These are phyloP conservation scores for Zeuzera pyrina DNA, from an alignment of 2,888 invertebrate genomes.

Conservation along the genomic window DNA sequence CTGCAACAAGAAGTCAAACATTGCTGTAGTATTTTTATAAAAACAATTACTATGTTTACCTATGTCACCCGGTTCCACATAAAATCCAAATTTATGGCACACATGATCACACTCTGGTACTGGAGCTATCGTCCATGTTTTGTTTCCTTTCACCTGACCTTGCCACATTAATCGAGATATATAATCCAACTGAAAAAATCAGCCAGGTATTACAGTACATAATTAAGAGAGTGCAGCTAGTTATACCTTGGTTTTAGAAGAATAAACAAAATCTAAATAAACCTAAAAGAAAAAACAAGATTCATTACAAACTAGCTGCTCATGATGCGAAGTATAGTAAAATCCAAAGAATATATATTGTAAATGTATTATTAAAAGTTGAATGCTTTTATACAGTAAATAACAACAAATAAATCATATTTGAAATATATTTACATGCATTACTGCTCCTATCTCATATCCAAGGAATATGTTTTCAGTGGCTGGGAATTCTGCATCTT, in stretches of 20 bases:
- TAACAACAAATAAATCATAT: no score
- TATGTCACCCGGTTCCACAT: slow-evolving; percentile 89
- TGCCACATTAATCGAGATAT: slow-evolving; percentile 95
- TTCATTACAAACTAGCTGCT: neutral
- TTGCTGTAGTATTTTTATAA: no score
- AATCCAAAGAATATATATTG: no score
- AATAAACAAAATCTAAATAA: neutral
- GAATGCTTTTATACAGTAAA: no score
- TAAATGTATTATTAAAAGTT: no score
- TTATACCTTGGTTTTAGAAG: neutral
- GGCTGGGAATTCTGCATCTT: slow-evolving; percentile 89
- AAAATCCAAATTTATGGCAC: slow-evolving; percentile 82
- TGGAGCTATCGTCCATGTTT: slow-evolving; percentile 88
- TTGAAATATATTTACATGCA: slow-evolving; percentile 87
- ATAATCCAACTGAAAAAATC: slow-evolving; percentile 83
- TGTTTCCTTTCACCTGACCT: slow-evolving; percentile 89
- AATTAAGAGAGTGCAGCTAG: neutral
- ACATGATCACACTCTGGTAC: slow-evolving; percentile 89
- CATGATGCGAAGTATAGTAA: no score
- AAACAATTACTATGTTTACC: no score
- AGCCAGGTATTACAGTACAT: slow-evolving; percentile 1
- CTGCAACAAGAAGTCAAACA: no score
- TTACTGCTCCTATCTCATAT: slow-evolving; percentile 89
- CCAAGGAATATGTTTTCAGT: slow-evolving; percentile 95
- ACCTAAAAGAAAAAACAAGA: neutral